Conservation (phyloP, 2,888 invertebrate genomes). For the Phaonia tiefii region DNA sequence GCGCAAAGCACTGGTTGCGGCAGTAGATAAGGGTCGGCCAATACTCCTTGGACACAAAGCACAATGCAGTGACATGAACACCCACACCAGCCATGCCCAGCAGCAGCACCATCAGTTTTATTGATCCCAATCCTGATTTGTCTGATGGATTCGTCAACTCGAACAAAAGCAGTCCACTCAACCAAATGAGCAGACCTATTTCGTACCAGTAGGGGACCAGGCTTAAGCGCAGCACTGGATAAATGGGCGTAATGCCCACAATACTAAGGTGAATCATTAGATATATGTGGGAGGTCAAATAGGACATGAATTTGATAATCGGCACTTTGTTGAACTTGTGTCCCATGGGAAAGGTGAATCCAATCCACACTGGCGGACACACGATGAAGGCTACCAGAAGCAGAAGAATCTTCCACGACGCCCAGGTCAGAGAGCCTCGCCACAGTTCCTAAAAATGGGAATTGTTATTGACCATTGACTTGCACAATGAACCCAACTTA, state of each 20-base stretch:
- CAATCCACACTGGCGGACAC: conserved; percentile 97
- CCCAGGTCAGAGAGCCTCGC: conserved; percentile 98
- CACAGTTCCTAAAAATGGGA: conserved; percentile 91
- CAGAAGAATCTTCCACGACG: conserved; percentile 95
- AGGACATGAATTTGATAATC: conserved; percentile 99
- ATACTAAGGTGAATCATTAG: conserved; percentile 95
- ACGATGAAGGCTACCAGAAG: conserved; percentile 95
- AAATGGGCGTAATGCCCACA: conserved; percentile 93
- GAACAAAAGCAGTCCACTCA: conserved; percentile 95
- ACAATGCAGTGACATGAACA: conserved; percentile 91
- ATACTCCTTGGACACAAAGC: conserved; percentile 85
- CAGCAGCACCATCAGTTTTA: conserved; percentile 91
- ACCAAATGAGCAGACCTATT: conserved; percentile 96
- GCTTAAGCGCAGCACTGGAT: conserved; percentile 89
- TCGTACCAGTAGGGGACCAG: conserved; percentile 97
- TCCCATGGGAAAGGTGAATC: conserved; percentile 95
- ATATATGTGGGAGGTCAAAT: conserved; percentile 98
- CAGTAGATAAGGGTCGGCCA: conserved; percentile 96
- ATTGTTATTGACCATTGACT: background rate
- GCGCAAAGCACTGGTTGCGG: conserved; percentile 97
- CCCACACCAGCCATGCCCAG: conserved; percentile 95
- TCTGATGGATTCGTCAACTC: conserved; percentile 99
- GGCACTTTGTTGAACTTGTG: conserved; percentile 99
- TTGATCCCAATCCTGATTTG: conserved; percentile 97
- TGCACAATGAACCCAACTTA: conserved; percentile 78